Conservation (phyloP, 2,888 invertebrate species). For the Phasia obesa region DNA sequence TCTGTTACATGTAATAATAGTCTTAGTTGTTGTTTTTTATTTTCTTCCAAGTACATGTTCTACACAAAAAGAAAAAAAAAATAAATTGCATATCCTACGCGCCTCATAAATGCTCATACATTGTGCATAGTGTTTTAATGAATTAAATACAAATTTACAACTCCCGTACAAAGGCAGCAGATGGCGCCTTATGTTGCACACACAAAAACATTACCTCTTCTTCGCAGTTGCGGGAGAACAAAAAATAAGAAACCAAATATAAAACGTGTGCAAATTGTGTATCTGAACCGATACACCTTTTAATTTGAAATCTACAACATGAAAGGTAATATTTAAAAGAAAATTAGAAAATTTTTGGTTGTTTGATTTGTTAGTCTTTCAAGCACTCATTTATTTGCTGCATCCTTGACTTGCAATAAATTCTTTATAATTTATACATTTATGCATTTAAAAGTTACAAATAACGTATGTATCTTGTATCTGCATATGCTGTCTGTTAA, state of each 20-base stretch:
- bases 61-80: slow-evolving; percentile 14
- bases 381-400: slow-evolving; percentile 20
- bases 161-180: slow-evolving; percentile 41
- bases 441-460: slow-evolving; percentile 48
- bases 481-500: slow-evolving; percentile 21
- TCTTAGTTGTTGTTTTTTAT: background rate
- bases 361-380: slow-evolving; percentile 14
- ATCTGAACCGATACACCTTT: slow-evolving; percentile 60
- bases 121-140: slow-evolving; percentile 8
- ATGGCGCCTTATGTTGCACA: slow-evolving; percentile 67
- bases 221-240: background rate
- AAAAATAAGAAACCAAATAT: slow-evolving; percentile 31
- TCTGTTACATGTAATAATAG: background rate
- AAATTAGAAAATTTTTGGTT: slow-evolving; percentile 50
- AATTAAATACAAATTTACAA: slow-evolving; percentile 13
- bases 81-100: slow-evolving; percentile 42
- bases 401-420: slow-evolving; percentile 53
- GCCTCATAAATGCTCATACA: slow-evolving; percentile 26
- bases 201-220: background rate
- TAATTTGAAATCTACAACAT: slow-evolving; percentile 43
- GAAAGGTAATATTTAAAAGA: slow-evolving; percentile 51
- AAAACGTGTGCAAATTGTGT: slow-evolving; percentile 59
- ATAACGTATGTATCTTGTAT: slow-evolving; percentile 28
- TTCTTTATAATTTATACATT: slow-evolving; percentile 49
- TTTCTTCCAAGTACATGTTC: slow-evolving; percentile 12